Evolutionary conservation across 1,140 invertebrate species (phyloP).

Genomic region (Ephestia elutella): DNA sequence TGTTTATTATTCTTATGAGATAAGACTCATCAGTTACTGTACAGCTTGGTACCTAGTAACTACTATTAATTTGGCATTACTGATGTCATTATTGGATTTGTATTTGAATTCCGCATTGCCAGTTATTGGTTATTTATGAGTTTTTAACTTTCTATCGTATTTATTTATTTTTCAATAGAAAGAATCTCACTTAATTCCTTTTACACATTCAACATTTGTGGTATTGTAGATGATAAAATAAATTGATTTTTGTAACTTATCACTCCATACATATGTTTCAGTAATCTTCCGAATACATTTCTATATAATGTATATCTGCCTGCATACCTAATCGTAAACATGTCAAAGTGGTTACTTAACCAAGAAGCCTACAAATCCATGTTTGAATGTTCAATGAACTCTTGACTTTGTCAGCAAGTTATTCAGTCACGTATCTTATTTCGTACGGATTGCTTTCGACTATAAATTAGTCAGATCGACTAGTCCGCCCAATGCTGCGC

Average conservation of each 20-base stretch:
- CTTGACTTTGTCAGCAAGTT: background rate
- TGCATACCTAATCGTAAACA: no score
- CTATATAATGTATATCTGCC: no score
- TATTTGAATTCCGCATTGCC: background rate
- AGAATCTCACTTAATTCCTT: no score
- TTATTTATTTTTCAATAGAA: no score
- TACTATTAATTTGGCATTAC: background rate
- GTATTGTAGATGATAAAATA: no score
- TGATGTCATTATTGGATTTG: background rate
- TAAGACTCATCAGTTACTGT: background rate
- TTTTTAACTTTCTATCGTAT: background rate
- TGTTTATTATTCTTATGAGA: background rate
- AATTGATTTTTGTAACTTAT: no score
- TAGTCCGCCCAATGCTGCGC: constrained; percentile 19
- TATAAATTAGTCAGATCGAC: constrained; percentile 31
- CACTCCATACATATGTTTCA: no score
- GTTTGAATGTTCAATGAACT: background rate
- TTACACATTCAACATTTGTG: no score
- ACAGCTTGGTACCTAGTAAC: background rate
- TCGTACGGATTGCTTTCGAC: constrained; percentile 33
- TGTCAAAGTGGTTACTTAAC: no score
- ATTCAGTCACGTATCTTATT: constrained; percentile 42
- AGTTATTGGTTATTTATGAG: background rate
- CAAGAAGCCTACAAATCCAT: background rate
- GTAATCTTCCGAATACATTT: no score